Base-by-base conservation (phyloP, 2,797 vertebrate genomes). In the Tapera naevia region DNA sequence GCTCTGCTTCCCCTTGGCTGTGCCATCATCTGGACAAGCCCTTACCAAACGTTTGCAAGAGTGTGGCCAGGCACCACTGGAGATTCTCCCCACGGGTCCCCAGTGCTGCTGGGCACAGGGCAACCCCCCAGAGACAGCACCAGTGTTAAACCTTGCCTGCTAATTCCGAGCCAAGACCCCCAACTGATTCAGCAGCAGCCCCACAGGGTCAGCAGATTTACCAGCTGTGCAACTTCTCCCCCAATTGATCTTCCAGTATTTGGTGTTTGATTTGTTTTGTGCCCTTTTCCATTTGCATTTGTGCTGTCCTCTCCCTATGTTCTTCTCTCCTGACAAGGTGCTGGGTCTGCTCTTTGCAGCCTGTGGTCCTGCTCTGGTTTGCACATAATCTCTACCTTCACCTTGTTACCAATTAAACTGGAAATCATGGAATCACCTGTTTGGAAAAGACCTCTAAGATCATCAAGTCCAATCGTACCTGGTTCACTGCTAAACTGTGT, bases 201-300 rank as follows among this genome's bases (percentile, higher is more conserved):
- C 51, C 48, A 66, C 43, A 14, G 82, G 58, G 58, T 72, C 73
- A 84, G 66, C 56, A 72, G 71, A 66, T 84, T 88, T 86, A 80
- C 73, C 62, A 84, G 48, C 67, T 86, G 56, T 45, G 69, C 13
- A 2, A 41, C 81, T 85, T 73, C 67, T 57, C 57, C 71, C 0
- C 0, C 1, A 9, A 48, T 57, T 87, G 82, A 84, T 91, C 86
- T 92, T 66, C 37, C 32, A n/a, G 21, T 61, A 64, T 71, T 87
- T 54, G 83, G 58, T 84, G 61, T 75, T 88, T 84, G 66, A 86
- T 93, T 84, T 50, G 37, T 23, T 76, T 81, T 74, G 80, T 37
- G 80, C 32, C 69, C 70, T 78, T 87, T 72, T 28, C 70, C 25
- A 24, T 71, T 81, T 78, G 35, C n/a, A 33, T 76, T 61, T 43